phyloP scores from a whole-genome alignment of 1,140 invertebrate species.

The Sesamia nonagrioides region DNA sequence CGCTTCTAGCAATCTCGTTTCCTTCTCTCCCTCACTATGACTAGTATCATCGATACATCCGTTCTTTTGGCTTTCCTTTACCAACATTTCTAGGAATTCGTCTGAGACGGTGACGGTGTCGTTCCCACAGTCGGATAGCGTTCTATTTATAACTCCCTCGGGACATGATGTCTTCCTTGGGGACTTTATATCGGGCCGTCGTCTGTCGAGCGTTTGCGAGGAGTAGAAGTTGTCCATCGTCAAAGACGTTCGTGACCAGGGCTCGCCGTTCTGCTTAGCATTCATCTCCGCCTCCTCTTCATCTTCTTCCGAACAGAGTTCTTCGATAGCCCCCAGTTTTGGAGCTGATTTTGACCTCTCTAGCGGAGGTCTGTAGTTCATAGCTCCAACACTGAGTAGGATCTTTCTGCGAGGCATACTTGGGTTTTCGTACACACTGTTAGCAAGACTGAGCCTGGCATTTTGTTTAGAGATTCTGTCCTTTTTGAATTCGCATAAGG shows the following conservation, averaged over 20 bases:
- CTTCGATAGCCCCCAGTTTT: conserved; percentile 97
- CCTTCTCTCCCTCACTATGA: conserved; percentile 81
- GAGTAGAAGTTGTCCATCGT: conserved; percentile 61
- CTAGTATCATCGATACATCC: conserved; percentile 70
- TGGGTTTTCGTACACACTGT: conserved; percentile 95
- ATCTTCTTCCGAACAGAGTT: conserved; percentile 95
- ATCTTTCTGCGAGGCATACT: conserved; percentile 94
- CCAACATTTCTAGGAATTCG: conserved; percentile 71
- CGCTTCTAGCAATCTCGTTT: conserved; percentile 75
- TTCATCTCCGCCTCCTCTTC: conserved; percentile 89
- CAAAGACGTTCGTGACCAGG: conserved; percentile 67
- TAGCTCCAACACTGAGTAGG: conserved; percentile 92
- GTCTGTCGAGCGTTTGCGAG: conserved; percentile 74
- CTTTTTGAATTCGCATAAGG: conserved; percentile 97
- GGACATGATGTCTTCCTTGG: conserved; percentile 82
- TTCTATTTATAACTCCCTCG: conserved; percentile 75
- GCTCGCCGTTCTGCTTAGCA: conserved; percentile 67
- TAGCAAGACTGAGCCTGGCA: conserved; percentile 96
- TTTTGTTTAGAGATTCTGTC: conserved; percentile 98
- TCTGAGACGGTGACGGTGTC: conserved; percentile 64
- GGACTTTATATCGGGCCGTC: conserved; percentile 76
- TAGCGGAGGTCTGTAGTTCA: conserved; percentile 96
- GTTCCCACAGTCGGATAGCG: conserved; percentile 63
- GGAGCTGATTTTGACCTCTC: conserved; percentile 98
- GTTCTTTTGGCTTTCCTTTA: conserved; percentile 71